Evolutionary conservation across 2,797 vertebrate genomes (phyloP), one percentile per base, ranked within the genome.

Genomic region (Microctenopoma lineatum): DNA sequence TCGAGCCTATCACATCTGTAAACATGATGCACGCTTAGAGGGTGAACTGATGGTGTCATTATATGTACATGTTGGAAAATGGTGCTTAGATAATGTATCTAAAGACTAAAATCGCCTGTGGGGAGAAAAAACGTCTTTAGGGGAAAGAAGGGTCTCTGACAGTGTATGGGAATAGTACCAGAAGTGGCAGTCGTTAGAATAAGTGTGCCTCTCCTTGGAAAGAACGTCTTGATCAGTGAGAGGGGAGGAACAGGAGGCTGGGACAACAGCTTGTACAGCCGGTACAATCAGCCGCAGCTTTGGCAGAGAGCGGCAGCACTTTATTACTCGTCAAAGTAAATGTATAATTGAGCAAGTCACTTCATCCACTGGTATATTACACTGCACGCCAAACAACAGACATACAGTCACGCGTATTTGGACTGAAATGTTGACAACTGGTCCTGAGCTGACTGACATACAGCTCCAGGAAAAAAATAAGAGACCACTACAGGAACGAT

Each of bases 281-380:
- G 55, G 56, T 70, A 79, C 86, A 87, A 90, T 90, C 85, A 87
- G 59, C 59, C 57, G 55, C 56, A 42, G 82, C 75, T 77, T 81
- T 89, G 87, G 79, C 81, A 85, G 75, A 81, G 84, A 88, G 79
- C 71, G 85, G 74, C 87, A 79, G 72, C 64, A 45, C 80, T 87
- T 89, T 90, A 90, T 92, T 89, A 86, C 83, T 80, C 50, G 73
- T 86, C 87, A 84, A 84, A 80, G 79, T 77, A 85, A 89, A 91
- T 85, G 83, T 83, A 87, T 88, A 88, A 90, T 84, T 84, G 86
- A 89, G 76, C 15, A 25, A 87, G 84, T 86, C 79, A 73, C 75
- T 83, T 79, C 72, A 73, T 80, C 79, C 69, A 63, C 67, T 45
- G 59, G 65, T 59, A 73, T 70, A 32, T 56, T n/a, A 70, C 50